Evolutionary conservation across 2,113 vertebrate species (phyloP), one percentile per base, ranked within the genome.

Genomic region (Crocuta crocuta): DNA sequence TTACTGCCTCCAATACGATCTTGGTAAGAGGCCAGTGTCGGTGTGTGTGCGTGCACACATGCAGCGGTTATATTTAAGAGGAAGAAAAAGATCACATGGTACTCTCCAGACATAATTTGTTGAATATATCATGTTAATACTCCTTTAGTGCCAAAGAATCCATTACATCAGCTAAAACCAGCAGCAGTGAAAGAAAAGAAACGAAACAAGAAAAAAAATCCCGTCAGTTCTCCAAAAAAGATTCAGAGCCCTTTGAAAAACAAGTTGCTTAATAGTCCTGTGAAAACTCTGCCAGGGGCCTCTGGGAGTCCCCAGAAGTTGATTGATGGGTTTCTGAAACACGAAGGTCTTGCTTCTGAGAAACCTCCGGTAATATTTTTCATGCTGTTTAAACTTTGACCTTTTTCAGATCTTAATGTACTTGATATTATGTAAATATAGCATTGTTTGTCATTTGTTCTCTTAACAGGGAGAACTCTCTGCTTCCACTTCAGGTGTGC

Each of bases 171-270:
- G 88, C 98, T 99, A 65, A 99, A 99, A 97, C 99, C 99, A 17
- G 82, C 98, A 90, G 94, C 98, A 10, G 92, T 97, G 45, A 99
- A 99, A 97, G 98, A 98, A 4, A 99, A 99, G 98, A 99, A 99
- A 74, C 99, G 98, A 97, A 99, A 97, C 97, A 99, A 99, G 98
- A 99, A 99, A 94, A 99, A 99, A 98, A 99, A 98, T 26, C 85
- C 98, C 43, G 86, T 63, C 87, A 99, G 99, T 95, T 99, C 99
- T n/a, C 91, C 94, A 43, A 99, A 99, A 97, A 99, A 99, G 97
- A 98, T 98, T 48, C 98, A 98, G 76, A 99, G 99, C 95, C 99
- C 99, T 96, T 94, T 99, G 94, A 99, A 99, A 98, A 99, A 96
- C 96, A 99, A 45, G 89, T 97, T 98, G 16, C 31, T 98, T 55